Base-by-base conservation (phyloP, 2,888 invertebrate genomes). In the Geotrupes spiniger region DNA sequence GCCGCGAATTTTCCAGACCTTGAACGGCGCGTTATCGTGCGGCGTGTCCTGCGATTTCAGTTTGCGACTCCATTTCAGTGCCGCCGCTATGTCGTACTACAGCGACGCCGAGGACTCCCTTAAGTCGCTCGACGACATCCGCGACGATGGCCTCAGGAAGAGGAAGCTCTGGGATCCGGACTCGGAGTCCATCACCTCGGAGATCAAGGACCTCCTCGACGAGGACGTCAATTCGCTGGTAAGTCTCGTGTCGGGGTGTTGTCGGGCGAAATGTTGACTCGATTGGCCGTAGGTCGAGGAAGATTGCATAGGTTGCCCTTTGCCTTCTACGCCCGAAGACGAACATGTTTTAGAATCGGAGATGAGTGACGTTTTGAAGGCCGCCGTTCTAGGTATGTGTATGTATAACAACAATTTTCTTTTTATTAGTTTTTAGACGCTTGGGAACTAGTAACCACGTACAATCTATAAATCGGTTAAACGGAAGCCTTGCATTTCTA, bases 261-360 rank as follows among this genome's bases (percentile, higher is more conserved):
- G n/a, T n/a, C n/a, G n/a, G n/a, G n/a, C n/a, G n/a, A n/a, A n/a
- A n/a, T n/a, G n/a, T n/a, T n/a, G n/a, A n/a, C n/a, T n/a, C n/a
- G n/a, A n/a, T 25, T 38, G 4, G 10, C 3, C 15, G 9, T 17
- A 64, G 42, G 82, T 83, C 44, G 84, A 85, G 63, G 89, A 89
- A 63, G 90, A 89, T 66, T 89, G 87, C 58, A 83, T 85, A 52
- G 91, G 91, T 26, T 91, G 90, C 66, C 89, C 91, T 2, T 69
- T 91, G 59, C 91, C 91, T 2, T 90, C 90, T 12, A 91, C 91
- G 5, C 91, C 91, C 1, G 90, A 90, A 70, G 90, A 91, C 68
- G 88, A 89, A 64, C 84, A 87, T 67, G 77, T 91, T 25, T 78
- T 91, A 59, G 89, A 90, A 68, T 86, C 87, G 42, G 91, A 91